A percentile compares a stretch with the other conserved stretches of the same genome.
phyloP scores from a whole-genome alignment of 2,888 invertebrate genomes.

The Ctenicera cuprea region DNA sequence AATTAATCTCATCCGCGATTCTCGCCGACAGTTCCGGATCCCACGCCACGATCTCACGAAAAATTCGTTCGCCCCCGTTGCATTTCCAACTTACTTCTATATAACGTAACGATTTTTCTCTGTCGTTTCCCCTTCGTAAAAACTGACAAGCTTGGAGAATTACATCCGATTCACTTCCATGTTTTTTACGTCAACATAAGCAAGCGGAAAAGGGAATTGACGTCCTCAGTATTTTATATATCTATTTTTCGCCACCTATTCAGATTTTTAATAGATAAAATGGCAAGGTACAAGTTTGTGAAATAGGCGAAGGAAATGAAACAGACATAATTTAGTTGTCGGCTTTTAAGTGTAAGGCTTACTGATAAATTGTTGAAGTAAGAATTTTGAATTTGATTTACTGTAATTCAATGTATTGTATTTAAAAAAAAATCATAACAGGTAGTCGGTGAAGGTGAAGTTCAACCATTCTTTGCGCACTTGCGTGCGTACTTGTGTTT shows the following conservation, averaged over 20 bases:
- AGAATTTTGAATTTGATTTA: no score
- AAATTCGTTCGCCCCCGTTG: constrained; percentile 22
- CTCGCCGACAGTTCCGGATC: constrained; percentile 26
- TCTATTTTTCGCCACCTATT: neutral
- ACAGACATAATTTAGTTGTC: no score
- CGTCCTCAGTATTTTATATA: neutral
- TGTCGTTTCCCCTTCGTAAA: constrained; percentile 20
- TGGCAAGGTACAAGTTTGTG: no score
- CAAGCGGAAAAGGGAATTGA: constrained; percentile 5
- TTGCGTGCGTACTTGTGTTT: no score
- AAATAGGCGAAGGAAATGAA: no score
- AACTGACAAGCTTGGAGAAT: constrained; percentile 30
- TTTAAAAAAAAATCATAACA: no score
- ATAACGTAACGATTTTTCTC: constrained; percentile 23
- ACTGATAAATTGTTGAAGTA: no score
- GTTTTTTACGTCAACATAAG: constrained; percentile 14
- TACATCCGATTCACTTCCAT: constrained; percentile 22
- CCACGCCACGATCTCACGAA: constrained; percentile 11
- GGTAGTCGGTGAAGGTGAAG: no score
- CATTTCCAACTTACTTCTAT: constrained; percentile 1
- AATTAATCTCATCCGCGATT: constrained; percentile 25
- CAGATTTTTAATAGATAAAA: neutral
- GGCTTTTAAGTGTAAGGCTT: no score
- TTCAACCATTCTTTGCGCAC: no score
- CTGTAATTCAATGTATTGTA: no score